A percentile compares a stretch with the other conserved stretches of the same genome.
phyloP scores from a whole-genome alignment of 2,888 invertebrate species.

The Drosophila paranaensis region DNA sequence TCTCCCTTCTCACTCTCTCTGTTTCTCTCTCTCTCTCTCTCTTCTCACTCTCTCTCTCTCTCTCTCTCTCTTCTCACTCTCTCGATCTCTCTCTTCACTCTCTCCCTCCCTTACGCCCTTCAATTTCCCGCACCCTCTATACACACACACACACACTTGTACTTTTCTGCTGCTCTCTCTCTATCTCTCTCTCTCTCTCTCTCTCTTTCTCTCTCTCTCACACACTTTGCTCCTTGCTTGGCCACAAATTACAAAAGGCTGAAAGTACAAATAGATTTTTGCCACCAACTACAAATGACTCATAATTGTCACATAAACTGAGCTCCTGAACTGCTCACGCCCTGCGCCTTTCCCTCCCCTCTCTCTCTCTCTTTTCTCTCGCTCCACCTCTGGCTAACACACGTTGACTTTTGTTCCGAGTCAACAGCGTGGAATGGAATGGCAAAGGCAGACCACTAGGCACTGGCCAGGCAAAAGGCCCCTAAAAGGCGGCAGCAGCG shows the following conservation, averaged over 20 bases:
- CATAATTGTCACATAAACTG: slow-evolving; percentile 72
- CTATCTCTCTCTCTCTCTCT: no score
- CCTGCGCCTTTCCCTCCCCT: not conserved
- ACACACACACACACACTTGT: no score
- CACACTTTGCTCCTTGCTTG: not conserved
- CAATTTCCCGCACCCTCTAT: no score
- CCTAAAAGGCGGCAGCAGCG: slow-evolving; percentile 33
- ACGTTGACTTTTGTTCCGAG: slow-evolving; percentile 74
- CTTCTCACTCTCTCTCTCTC: no score
- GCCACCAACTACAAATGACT: slow-evolving; percentile 54
- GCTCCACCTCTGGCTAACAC: slow-evolving; percentile 2
- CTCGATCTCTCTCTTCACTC: no score
- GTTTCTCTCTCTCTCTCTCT: no score
- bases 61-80: no score
- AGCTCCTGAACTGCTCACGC: slow-evolving; percentile 3
- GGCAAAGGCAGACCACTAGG: slow-evolving; percentile 32
- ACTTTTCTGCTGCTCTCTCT: no score
- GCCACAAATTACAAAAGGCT: slow-evolving; percentile 16
- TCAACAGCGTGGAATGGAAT: slow-evolving; percentile 73
- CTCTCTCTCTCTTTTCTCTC: not conserved
- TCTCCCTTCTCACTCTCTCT: no score
- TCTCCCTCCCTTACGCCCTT: no score
- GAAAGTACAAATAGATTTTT: slow-evolving; percentile 47
- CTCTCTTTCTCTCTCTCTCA: not conserved
- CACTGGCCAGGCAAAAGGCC: slow-evolving; percentile 3